Percentiles rank a stretch among this genome's conserved stretches.
phyloP scores from a whole-genome alignment of 2,113 vertebrate genomes.

The Oxyruncus cristatus region DNA sequence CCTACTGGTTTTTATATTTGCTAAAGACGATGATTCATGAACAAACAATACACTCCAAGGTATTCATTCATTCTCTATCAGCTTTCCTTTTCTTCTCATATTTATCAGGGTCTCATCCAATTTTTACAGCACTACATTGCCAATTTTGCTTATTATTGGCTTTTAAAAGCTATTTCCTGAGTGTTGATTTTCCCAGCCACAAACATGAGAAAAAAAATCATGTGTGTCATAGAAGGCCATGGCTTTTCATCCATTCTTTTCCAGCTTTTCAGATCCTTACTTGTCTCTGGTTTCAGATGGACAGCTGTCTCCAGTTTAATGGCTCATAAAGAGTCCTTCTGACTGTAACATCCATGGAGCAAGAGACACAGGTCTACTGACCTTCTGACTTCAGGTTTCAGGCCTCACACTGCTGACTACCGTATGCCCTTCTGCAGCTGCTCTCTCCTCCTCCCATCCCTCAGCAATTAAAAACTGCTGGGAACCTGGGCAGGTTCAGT shows the following conservation, averaged over 20 bases:
- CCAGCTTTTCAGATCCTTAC: neutral
- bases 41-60: neutral
- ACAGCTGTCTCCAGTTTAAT: neutral
- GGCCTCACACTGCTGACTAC: rapidly evolving
- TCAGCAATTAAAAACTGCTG: neutral
- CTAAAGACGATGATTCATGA: neutral
- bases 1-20: neutral
- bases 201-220: rapidly evolving
- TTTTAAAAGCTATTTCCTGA: neutral
- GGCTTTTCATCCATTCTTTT: neutral
- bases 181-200: neutral
- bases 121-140: neutral
- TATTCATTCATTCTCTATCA: neutral
- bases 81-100: neutral
- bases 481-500: neutral
- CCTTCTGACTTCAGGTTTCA: neutral
- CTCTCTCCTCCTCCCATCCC: neutral
- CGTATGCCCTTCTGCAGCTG: neutral
- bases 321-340: neutral
- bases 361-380: neutral
- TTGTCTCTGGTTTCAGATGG: neutral
- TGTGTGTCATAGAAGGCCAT: neutral
- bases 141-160: neutral
- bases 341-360: neutral
- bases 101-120: neutral